Conservation (phyloP, 2,888 invertebrate genomes). For the Lysandra coridon region DNA sequence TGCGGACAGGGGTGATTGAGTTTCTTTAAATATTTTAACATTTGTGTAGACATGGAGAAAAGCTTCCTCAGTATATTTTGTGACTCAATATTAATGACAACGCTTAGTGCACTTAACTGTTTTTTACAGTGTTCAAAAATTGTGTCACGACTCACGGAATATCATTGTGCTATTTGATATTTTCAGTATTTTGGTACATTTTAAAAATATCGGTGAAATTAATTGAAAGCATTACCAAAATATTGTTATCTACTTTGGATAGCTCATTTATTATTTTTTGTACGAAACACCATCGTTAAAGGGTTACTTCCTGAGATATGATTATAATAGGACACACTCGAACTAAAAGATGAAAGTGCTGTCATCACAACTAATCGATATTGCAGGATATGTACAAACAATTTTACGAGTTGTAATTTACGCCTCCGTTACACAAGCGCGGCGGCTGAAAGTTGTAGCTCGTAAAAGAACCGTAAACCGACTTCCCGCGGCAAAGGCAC, state of each 20-base stretch:
- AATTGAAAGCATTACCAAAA: background rate
- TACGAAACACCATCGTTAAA: background rate
- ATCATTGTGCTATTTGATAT: background rate
- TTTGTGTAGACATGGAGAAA: conserved; percentile 4
- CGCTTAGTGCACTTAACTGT: background rate
- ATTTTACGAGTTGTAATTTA: conserved; percentile 34
- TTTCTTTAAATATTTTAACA: conserved; percentile 25
- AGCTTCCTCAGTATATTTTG: background rate
- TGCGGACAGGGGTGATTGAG: conserved; percentile 5
- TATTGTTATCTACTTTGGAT: background rate
- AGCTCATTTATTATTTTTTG: background rate
- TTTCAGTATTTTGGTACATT: no score
- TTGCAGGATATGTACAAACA: conserved; percentile 23
- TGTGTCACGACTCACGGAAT: background rate
- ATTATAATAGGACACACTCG: background rate
- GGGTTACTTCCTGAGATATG: background rate
- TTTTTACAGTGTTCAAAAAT: background rate
- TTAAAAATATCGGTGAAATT: no score
- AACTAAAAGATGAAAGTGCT: conserved; percentile 2
- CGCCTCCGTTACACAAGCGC: conserved; percentile 40
- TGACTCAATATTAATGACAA: background rate
- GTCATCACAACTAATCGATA: conserved; percentile 16
- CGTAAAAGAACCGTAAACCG: conserved; percentile 74
- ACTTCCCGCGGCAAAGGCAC: conserved; percentile 58
- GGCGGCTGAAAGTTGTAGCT: conserved; percentile 66